phyloP scores from a whole-genome alignment of 1,140 invertebrate genomes.

The Saccostrea echinata region DNA sequence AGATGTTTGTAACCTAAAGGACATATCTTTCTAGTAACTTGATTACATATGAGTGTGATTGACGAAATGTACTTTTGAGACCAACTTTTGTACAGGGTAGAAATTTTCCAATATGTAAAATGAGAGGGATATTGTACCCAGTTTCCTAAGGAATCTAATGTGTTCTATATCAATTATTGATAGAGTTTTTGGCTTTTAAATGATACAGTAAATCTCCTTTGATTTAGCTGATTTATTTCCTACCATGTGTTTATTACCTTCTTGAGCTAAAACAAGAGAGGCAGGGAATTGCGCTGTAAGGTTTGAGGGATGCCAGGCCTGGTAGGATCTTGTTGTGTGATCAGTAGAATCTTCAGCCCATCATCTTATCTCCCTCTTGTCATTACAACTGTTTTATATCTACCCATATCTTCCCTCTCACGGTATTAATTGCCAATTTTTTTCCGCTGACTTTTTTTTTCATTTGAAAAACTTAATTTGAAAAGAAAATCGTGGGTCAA shows the following conservation, averaged over 20 bases:
- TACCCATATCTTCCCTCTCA: background rate
- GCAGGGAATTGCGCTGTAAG: background rate
- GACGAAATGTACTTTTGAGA: background rate
- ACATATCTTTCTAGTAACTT: too few species aligned
- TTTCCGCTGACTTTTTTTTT: background rate
- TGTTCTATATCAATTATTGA: background rate
- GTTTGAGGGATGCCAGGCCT: conserved; percentile 8
- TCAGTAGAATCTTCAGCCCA: background rate
- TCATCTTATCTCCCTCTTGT: conserved; percentile 24
- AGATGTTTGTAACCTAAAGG: too few species aligned
- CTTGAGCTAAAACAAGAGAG: background rate
- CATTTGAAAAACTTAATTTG: background rate
- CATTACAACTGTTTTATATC: conserved; percentile 39
- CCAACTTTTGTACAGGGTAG: background rate
- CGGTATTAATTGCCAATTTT: conserved; percentile 32
- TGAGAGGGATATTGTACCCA: background rate
- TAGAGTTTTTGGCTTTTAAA: background rate
- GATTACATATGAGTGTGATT: too few species aligned
- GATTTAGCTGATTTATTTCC: background rate
- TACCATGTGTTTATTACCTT: background rate
- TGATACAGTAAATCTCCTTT: background rate
- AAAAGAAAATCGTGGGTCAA: conserved; percentile 8
- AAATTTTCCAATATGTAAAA: background rate
- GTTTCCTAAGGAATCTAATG: background rate
- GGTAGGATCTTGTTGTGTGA: background rate